phyloP scores from a whole-genome alignment of 2,888 invertebrate genomes.

The Volucella inflata region DNA sequence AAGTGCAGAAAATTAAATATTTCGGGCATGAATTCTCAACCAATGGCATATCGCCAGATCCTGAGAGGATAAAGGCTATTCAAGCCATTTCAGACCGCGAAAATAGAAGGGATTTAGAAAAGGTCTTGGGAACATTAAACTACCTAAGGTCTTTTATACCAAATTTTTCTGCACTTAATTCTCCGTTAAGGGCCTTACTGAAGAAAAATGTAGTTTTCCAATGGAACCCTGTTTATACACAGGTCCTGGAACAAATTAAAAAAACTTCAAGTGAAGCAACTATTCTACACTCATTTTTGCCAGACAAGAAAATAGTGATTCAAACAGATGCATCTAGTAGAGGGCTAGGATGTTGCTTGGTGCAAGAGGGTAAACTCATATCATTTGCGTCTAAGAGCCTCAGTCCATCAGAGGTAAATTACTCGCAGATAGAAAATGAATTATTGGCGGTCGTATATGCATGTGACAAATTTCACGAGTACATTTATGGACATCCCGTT shows the following conservation, averaged over 20 bases:
- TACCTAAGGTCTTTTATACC: conserved; percentile 49
- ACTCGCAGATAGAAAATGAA: conserved; percentile 74
- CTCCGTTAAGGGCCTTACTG: conserved; percentile 70
- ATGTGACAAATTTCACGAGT: conserved; percentile 26
- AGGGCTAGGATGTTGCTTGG: conserved; percentile 56
- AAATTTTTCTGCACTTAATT: conserved; percentile 3
- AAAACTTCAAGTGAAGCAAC: conserved; percentile 73
- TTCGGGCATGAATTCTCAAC: conserved; percentile 39
- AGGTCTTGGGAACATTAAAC: conserved; percentile 77
- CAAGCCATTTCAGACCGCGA: conserved; percentile 67
- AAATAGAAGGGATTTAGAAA: conserved; percentile 76
- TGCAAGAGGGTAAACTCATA: conserved; percentile 46
- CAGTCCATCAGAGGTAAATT: conserved; percentile 56
- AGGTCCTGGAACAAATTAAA: conserved; percentile 74
- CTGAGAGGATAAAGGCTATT: conserved; percentile 32
- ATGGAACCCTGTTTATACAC: conserved; percentile 71
- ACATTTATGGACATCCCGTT: conserved; percentile 62
- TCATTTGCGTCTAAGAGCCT: conserved; percentile 53
- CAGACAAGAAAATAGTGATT: conserved; percentile 15
- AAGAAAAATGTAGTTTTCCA: conserved; percentile 75
- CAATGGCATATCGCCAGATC: conserved; percentile 34
- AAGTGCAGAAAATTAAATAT: conserved; percentile 19
- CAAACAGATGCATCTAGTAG: conserved; percentile 55
- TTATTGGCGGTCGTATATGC: conserved; percentile 46
- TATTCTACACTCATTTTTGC: conserved; percentile 16